phyloP scores from a whole-genome alignment of 2,797 vertebrate genomes.

The Pantherophis vulpinus region DNA sequence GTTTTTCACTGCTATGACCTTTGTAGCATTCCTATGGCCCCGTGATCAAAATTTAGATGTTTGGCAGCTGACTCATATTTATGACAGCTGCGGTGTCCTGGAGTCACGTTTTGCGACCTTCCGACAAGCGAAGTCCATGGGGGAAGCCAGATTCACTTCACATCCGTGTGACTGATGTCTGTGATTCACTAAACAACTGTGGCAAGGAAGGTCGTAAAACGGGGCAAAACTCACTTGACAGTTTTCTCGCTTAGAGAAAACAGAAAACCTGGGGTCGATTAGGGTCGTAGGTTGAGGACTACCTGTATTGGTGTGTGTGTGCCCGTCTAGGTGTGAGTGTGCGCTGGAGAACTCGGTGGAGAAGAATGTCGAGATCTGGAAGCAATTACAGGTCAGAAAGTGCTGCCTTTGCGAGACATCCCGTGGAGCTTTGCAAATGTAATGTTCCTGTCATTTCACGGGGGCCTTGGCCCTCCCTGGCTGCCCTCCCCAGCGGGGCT shows the following conservation, averaged over 20 bases:
- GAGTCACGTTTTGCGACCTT: background rate
- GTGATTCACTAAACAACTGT: background rate
- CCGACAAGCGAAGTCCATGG: background rate
- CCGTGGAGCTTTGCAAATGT: background rate
- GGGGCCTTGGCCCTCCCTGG: background rate
- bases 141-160: background rate
- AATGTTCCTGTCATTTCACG: conserved; percentile 1
- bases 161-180: too few relatives aligned
- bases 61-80: too few relatives aligned
- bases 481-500: conserved; percentile 1
- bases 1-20: background rate
- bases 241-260: background rate
- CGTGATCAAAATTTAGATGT: too few relatives aligned
- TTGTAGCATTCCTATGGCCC: too few relatives aligned
- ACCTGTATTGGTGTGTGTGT: background rate
- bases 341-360: background rate
- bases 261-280: background rate
- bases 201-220: background rate
- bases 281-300: background rate
- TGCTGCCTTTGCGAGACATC: background rate
- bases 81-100: too few relatives aligned
- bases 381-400: conserved; percentile 37
- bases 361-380: conserved; percentile 17
- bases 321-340: background rate
- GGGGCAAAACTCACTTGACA: background rate